phyloP scores from a whole-genome alignment of 2,113 vertebrate genomes.

The Callionymus lyra region DNA sequence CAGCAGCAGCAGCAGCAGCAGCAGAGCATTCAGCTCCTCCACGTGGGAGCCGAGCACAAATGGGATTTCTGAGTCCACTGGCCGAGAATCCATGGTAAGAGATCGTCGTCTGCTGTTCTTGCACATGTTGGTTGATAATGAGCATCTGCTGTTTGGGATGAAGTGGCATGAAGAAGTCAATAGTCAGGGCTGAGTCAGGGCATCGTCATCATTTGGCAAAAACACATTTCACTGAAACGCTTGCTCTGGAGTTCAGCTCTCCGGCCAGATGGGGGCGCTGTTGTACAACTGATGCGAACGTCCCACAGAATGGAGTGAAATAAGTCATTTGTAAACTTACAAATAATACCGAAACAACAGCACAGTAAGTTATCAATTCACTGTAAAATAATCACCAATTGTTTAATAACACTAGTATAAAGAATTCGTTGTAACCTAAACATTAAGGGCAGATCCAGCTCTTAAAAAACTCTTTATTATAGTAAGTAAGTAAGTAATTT shows the following conservation, averaged over 20 bases:
- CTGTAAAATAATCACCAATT: too few species aligned
- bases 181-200: slow-evolving; percentile 4
- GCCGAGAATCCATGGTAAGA: slow-evolving; percentile 59
- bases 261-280: slow-evolving; percentile 35
- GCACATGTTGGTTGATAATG: background rate
- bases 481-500: too few species aligned
- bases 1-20: slow-evolving; percentile 56
- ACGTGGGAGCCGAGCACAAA: slow-evolving; percentile 63
- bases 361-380: too few species aligned
- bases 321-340: too few species aligned
- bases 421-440: too few species aligned
- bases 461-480: too few species aligned
- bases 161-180: slow-evolving; percentile 2
- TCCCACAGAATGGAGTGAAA: too few species aligned
- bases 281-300: too few species aligned
- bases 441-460: too few species aligned
- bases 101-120: background rate
- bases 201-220: too few species aligned
- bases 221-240: slow-evolving; percentile 1
- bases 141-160: slow-evolving; percentile 3
- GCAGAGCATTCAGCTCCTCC: slow-evolving; percentile 53
- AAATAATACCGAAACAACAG: too few species aligned
- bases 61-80: slow-evolving; percentile 42
- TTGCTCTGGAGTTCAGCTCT: slow-evolving; percentile 1
- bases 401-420: too few species aligned